Evolutionary conservation across 2,888 invertebrate genomes (phyloP).

Genomic region (Pandemis heparana): DNA sequence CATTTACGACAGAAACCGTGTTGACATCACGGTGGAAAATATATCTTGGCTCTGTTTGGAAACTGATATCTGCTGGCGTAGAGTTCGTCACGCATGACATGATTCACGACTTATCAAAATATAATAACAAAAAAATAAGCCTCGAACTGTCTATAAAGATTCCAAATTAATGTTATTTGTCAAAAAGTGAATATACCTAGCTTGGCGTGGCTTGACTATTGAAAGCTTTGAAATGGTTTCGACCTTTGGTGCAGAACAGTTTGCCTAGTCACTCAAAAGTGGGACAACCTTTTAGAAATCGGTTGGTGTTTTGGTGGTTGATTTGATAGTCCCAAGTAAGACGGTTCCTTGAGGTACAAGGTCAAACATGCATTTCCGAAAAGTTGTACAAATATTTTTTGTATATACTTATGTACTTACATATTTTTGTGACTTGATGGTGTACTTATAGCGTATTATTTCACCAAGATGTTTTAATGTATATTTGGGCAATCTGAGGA

Average conservation of each 20-base stretch:
- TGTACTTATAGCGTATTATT: no score
- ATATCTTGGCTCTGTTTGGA: slow-evolving; percentile 23
- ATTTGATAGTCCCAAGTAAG: no score
- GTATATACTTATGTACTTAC: no score
- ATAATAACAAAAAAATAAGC: slow-evolving; percentile 16
- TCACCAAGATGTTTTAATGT: no score
- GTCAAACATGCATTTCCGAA: no score
- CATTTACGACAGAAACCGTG: neutral
- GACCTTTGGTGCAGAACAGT: neutral
- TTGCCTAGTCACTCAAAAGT: neutral
- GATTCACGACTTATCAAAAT: slow-evolving; percentile 28
- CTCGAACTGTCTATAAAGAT: slow-evolving; percentile 8
- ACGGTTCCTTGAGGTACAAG: no score
- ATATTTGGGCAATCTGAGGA: no score
- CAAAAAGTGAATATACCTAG: neutral
- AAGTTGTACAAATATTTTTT: no score
- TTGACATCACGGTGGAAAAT: slow-evolving; percentile 8
- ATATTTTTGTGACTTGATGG: no score
- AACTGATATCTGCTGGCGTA: slow-evolving; percentile 17
- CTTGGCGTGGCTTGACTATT: neutral
- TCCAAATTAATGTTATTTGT: neutral
- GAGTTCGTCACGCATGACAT: slow-evolving; percentile 15
- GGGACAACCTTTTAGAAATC: neutral
- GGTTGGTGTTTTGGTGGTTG: no score
- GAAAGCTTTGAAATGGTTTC: neutral